Evolutionary conservation across 1,140 invertebrate genomes (phyloP).

Genomic region (Saccostrea glomerata): DNA sequence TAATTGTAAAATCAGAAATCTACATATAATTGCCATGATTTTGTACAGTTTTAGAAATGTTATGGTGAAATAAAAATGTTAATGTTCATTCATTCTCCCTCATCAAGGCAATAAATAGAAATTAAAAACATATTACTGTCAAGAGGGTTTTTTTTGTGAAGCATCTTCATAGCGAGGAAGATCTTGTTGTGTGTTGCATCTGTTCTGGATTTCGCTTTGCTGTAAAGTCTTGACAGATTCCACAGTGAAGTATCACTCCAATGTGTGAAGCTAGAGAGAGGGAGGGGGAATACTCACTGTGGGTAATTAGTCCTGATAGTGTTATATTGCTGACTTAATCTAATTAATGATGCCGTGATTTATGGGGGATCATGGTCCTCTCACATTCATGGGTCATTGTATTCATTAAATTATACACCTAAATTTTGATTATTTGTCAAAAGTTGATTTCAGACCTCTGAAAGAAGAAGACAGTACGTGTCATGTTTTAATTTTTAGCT

Average conservation of each 20-base stretch:
- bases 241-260: neutral
- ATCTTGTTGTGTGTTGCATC: constrained; percentile 2
- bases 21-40: constrained; percentile 19
- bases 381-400: neutral
- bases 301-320: constrained; percentile 14
- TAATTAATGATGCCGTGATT: constrained; percentile 24
- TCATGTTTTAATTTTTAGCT: too few relatives aligned
- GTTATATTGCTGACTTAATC: neutral
- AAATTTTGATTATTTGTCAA: constrained; percentile 33
- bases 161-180: neutral
- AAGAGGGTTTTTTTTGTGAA: neutral
- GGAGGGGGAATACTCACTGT: neutral
- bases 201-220: neutral
- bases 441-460: neutral
- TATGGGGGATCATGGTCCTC: neutral
- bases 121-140: constrained; percentile 32
- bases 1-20: constrained; percentile 17
- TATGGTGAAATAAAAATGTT: neutral
- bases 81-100: neutral
- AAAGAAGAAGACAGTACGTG: neutral
- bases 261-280: neutral
- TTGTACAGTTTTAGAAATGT: constrained; percentile 29
- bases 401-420: neutral
- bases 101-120: neutral
- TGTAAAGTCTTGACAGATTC: neutral